Conservation (phyloP, 2,888 invertebrate species). For the Netelia fuscicornis region DNA sequence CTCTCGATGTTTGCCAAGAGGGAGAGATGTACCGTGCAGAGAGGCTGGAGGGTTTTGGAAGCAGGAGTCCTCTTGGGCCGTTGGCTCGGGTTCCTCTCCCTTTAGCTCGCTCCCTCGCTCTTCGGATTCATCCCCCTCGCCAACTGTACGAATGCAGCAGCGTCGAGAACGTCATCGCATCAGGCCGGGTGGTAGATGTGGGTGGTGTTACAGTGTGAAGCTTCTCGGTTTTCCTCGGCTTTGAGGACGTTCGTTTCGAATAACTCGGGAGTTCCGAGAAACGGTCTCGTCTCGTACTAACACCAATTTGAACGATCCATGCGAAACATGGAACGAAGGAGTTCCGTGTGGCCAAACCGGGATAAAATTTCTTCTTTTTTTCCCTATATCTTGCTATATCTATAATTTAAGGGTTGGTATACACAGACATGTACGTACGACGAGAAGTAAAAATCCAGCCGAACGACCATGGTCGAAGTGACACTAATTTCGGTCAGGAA, state of each 20-base stretch:
- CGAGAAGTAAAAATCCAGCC: slow-evolving; percentile 63
- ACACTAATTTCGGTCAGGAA: slow-evolving; percentile 77
- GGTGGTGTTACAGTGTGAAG: slow-evolving; percentile 66
- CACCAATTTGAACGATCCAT: neutral
- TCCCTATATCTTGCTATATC: neutral
- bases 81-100: slow-evolving; percentile 6
- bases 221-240: slow-evolving; percentile 69
- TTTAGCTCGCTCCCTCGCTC: slow-evolving; percentile 2
- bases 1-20: slow-evolving; percentile 80
- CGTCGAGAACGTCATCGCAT: slow-evolving; percentile 50
- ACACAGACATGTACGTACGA: neutral
- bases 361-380: slow-evolving; percentile 41
- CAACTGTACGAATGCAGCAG: slow-evolving; percentile 16
- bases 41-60: slow-evolving; percentile 78
- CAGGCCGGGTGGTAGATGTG: slow-evolving; percentile 49
- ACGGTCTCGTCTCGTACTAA: neutral
- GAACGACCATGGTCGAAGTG: slow-evolving; percentile 69
- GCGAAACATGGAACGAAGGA: slow-evolving; percentile 32
- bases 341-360: slow-evolving; percentile 37
- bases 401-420: slow-evolving; percentile 18
- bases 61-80: slow-evolving; percentile 67
- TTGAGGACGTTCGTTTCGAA: slow-evolving; percentile 73
- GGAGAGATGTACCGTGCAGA: slow-evolving; percentile 76
- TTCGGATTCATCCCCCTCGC: slow-evolving; percentile 43
- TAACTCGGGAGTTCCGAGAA: slow-evolving; percentile 67